phyloP scores from a whole-genome alignment of 2,888 invertebrate species.

The Rhopalosiphum nymphaeae region DNA sequence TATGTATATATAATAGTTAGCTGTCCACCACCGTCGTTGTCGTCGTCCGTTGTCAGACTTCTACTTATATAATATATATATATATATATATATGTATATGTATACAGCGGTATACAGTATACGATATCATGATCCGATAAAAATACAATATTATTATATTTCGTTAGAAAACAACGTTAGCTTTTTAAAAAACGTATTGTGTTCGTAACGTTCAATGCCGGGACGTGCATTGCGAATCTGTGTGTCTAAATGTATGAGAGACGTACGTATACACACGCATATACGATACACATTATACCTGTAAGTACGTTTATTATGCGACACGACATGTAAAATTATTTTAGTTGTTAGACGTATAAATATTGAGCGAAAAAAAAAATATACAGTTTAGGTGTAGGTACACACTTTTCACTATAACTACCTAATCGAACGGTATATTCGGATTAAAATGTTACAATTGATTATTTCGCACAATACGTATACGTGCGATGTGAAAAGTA shows the following conservation, averaged over 20 bases:
- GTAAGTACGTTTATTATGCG: neutral
- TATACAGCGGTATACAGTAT: neutral
- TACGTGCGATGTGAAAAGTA: neutral
- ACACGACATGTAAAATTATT: slow-evolving; percentile 26
- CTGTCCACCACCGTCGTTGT: neutral
- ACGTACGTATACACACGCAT: neutral
- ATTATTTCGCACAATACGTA: neutral
- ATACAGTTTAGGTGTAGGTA: neutral
- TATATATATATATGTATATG: neutral
- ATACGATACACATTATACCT: neutral
- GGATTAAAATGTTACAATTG: neutral
- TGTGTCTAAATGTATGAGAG: slow-evolving; percentile 30
- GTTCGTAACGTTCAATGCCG: neutral
- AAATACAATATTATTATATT: neutral
- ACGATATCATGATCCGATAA: neutral
- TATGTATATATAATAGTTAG: neutral
- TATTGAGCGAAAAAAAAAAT: neutral
- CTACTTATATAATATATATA: neutral
- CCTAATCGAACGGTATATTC: neutral
- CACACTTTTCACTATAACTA: neutral
- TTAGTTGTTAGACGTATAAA: slow-evolving; percentile 43
- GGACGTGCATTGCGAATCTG: slow-evolving; percentile 58
- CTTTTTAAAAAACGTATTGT: slow-evolving; percentile 38
- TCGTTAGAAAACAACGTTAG: slow-evolving; percentile 19
- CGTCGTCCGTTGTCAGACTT: neutral